Evolutionary conservation across 2,888 invertebrate species (phyloP).

Genomic region (Anthoptus insignis): DNA sequence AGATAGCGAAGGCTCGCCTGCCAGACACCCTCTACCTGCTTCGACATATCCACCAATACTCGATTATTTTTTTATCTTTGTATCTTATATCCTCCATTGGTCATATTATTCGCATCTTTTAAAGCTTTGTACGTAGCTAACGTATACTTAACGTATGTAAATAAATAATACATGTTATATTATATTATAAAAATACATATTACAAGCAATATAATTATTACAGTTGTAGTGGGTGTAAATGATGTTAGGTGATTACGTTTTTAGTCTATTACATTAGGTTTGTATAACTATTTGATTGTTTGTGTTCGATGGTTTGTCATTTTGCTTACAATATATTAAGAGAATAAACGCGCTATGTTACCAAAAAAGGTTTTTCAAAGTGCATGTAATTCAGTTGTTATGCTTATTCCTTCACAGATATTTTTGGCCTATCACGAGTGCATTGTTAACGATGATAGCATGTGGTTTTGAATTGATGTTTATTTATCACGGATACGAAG

Average conservation of each 20-base stretch:
- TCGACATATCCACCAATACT: constrained; percentile 27
- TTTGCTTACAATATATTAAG: no score
- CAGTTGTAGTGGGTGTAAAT: no score
- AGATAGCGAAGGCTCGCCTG: constrained; percentile 71
- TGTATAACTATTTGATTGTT: no score
- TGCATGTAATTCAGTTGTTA: neutral
- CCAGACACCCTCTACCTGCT: constrained; percentile 33
- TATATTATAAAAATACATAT: no score
- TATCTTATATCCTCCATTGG: neutral
- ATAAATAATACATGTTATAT: no score
- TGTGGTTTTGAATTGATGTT: constrained; percentile 10
- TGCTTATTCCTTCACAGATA: constrained; percentile 57
- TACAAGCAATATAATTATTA: no score
- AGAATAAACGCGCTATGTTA: no score
- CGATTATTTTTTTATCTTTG: constrained; percentile 8
- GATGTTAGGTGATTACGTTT: no score
- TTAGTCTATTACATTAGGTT: no score
- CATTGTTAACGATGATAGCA: constrained; percentile 48
- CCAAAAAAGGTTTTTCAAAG: no score
- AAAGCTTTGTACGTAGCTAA: neutral
- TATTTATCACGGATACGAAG: constrained; percentile 9
- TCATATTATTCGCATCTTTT: neutral
- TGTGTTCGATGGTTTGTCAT: no score
- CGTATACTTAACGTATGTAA: no score
- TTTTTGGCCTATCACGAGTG: constrained; percentile 57